Evolutionary conservation across 2,113 vertebrate genomes (phyloP), one percentile per base, ranked within the genome.

Genomic region (Lophius piscatorius): DNA sequence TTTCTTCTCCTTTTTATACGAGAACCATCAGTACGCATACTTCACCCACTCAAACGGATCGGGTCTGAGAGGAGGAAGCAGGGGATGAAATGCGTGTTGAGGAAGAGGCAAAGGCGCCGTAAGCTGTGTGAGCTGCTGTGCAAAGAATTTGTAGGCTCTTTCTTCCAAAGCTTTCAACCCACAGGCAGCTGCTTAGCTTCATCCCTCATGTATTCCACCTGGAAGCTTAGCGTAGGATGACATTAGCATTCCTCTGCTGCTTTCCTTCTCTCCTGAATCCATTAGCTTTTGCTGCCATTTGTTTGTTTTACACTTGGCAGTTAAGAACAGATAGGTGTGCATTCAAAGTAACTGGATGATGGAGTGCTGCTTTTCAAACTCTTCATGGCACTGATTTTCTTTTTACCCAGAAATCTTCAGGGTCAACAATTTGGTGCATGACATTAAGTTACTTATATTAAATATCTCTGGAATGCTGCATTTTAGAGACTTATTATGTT

Each of bases 11-110:
- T 39, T 50, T 47, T 63, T 49, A 54, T 66, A 80, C 69, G 58
- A 76, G 51, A 56, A 45, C 58, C 33, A 13, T 48, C 60, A 61
- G 80, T 77, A 67, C 67, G 66, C 63, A 57, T 59, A 44, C 59
- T 28, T 44, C 54, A 57, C 24, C 42, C 26, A 13, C 49, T 51
- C 6, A 23, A 23, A 62, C 40, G 41, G 38, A 65, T 59, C 5
- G 24, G 21, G 55, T 47, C 56, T 26, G 35, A 16, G 41, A 9
- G 17, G 24, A 62, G 54, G 40, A 64, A 50, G 47, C 22, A 40
- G 35, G 31, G 31, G 62, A 58, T 51, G 24, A 55, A 67, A 67
- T 47, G 26, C 49, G 62, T 52, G 40, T 42, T 59, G n/a, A 49
- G 50, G 66, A 11, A 26, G 23, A 58, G 18, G n/a, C 26, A 50